These are phyloP conservation scores for Chirona hameri DNA, from an alignment of 2,888 invertebrate species.

Conservation along the genomic window DNA sequence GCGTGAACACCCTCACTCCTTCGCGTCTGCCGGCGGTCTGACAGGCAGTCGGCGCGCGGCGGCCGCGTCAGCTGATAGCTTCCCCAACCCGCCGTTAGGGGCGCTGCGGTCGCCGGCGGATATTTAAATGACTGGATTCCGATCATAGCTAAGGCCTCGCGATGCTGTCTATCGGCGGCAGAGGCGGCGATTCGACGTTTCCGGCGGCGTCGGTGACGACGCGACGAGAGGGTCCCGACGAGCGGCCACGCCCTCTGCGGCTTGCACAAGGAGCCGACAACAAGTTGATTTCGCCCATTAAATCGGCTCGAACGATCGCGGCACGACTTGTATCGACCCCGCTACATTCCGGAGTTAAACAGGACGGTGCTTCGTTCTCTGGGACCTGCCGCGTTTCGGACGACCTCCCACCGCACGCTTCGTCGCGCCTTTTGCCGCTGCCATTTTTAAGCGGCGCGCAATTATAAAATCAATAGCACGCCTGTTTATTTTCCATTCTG, in stretches of 20 bases:
- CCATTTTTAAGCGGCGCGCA: background rate
- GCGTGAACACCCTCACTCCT: background rate
- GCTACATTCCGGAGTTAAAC: background rate
- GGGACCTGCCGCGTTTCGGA: background rate
- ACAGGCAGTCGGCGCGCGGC: background rate
- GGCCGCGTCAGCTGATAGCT: background rate
- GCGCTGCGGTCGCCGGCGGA: background rate
- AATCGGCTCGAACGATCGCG: background rate
- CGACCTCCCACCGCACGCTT: background rate
- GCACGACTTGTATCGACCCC: background rate
- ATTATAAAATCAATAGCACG: slow-evolving; percentile 8
- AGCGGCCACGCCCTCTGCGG: background rate
- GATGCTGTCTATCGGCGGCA: background rate
- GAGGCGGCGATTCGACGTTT: background rate
- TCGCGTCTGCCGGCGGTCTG: background rate
- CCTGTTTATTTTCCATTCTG: slow-evolving; percentile 1
- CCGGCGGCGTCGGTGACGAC: background rate
- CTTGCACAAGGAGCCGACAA: background rate
- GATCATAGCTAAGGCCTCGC: background rate
- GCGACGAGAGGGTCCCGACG: background rate
- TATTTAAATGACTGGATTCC: background rate
- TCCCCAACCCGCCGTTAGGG: background rate
- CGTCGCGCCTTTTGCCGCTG: background rate
- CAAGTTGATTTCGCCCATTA: background rate
- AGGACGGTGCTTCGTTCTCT: background rate